These are phyloP conservation scores for Boleophthalmus pectinirostris DNA, from an alignment of 2,113 vertebrate genomes.

Conservation along the genomic window DNA sequence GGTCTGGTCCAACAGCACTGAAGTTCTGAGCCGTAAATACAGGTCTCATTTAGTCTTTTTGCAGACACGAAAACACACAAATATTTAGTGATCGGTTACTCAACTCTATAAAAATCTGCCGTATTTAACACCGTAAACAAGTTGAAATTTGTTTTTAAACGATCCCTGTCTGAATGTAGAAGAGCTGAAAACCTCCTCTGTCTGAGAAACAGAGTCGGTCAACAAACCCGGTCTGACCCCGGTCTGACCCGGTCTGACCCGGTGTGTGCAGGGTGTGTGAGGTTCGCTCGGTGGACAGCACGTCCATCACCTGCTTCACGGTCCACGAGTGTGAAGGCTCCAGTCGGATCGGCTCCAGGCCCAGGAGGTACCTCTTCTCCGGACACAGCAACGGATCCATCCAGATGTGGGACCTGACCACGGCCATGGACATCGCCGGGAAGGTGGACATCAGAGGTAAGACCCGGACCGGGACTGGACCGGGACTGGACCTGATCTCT, in stretches of 20 bases:
- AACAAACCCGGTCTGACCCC: neutral
- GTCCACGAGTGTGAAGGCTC: conserved; percentile 93
- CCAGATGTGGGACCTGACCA: conserved; percentile 94
- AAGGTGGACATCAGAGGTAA: conserved; percentile 79
- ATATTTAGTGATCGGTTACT: no score
- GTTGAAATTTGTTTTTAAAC: no score
- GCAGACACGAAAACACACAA: no score
- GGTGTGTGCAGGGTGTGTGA: conserved; percentile 81
- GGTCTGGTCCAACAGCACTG: no score
- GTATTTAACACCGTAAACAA: no score
- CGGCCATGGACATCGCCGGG: conserved; percentile 84
- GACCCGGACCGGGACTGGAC: neutral
- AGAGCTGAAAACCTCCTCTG: no score
- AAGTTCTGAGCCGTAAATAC: no score
- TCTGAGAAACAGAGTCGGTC: no score
- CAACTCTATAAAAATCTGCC: no score
- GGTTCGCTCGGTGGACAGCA: conserved; percentile 84
- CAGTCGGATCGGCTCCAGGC: conserved; percentile 85
- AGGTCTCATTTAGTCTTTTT: no score
- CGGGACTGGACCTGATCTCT: no score
- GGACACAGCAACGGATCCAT: conserved; percentile 90
- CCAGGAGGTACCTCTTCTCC: conserved; percentile 87
- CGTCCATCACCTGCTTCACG: conserved; percentile 85
- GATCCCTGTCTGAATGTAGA: no score
- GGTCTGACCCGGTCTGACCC: neutral